Evolutionary conservation across 2,113 vertebrate species (phyloP), one percentile per base, ranked within the genome.

Genomic region (Nycticorax nycticorax): DNA sequence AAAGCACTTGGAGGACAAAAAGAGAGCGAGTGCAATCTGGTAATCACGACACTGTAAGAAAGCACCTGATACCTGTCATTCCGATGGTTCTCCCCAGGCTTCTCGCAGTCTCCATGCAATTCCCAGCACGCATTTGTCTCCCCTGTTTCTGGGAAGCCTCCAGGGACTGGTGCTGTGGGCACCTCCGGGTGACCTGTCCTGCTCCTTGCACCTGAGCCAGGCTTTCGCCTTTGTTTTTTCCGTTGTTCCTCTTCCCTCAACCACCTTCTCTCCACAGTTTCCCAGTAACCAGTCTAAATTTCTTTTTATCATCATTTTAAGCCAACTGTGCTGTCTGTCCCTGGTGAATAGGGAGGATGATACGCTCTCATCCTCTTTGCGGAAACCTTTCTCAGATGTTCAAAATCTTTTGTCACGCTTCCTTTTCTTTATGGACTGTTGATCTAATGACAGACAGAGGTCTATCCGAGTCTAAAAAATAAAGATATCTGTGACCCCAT

Each of bases 331-430:
- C 32, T 52, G 11, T 35, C 47, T 82, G 39, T 89, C 77, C 22
- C 4, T 24, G 53, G 23, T 68, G 84, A 72, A 69, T n/a, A 57
- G 55, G 71, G 35, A 82, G 76, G 74, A 73, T 84, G 57, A 68
- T 84, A 28, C 0, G 0, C 20, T 91, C 63, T 89, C 55, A 86
- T 86, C 68, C 41, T 69, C 52, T 91, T 56, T 5, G 24, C 22
- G 27, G 57, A 93, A 95, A 76, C 53, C 66, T 82, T 91, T 96
- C 57, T 96, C 57, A 78, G 35, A 37, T 79, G 64, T 85, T 91
- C 39, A 76, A 27, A 93, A 85, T 64, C 60, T 87, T 92, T 53
- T 80, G 67, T 88, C 79, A 77, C 3, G 7, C 37, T 86, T 80
- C 89, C 30, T 91, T 93, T 96, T 92, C 88, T 77, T 59, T 53